These are phyloP conservation scores for Pempheris klunzingeri DNA, from an alignment of 2,797 vertebrate species.

Conservation along the genomic window DNA sequence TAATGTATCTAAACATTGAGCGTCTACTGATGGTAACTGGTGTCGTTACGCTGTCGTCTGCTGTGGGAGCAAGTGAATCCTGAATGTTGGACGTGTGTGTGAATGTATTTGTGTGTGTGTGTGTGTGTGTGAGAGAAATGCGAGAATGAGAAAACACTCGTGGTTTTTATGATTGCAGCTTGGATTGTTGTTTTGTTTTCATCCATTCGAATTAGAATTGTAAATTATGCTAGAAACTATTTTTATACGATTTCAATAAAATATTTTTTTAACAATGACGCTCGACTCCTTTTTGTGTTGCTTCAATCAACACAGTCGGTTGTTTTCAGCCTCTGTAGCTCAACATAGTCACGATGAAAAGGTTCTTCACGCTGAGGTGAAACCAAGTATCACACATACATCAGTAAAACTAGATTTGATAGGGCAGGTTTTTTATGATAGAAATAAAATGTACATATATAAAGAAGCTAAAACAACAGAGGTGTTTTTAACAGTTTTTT, in stretches of 20 bases:
- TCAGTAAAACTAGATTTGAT: no score
- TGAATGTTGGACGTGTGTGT: constrained; percentile 46
- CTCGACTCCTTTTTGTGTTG: constrained; percentile 40
- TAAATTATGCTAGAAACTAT: constrained; percentile 87
- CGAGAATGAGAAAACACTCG: constrained; percentile 43
- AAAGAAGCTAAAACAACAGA: neutral
- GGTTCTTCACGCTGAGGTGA: neutral
- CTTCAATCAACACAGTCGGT: neutral
- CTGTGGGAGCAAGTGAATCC: constrained; percentile 60
- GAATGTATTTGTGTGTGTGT: constrained; percentile 28
- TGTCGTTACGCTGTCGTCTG: constrained; percentile 68
- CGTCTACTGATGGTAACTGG: constrained; percentile 81
- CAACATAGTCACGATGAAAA: neutral
- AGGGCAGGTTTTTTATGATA: no score
- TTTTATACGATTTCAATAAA: constrained; percentile 91
- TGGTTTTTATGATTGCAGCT: constrained; percentile 79
- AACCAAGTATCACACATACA: neutral
- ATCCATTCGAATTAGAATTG: constrained; percentile 82
- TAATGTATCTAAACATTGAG: constrained; percentile 80
- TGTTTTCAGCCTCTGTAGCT: neutral
- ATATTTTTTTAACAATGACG: constrained; percentile 85
- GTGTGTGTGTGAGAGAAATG: constrained; percentile 22
- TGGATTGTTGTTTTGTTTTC: constrained; percentile 71
- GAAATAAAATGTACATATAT: no score
- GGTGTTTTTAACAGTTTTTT: no score